Conservation (phyloP, 2,888 invertebrate species). For the Omphaloscelis lunosa region DNA sequence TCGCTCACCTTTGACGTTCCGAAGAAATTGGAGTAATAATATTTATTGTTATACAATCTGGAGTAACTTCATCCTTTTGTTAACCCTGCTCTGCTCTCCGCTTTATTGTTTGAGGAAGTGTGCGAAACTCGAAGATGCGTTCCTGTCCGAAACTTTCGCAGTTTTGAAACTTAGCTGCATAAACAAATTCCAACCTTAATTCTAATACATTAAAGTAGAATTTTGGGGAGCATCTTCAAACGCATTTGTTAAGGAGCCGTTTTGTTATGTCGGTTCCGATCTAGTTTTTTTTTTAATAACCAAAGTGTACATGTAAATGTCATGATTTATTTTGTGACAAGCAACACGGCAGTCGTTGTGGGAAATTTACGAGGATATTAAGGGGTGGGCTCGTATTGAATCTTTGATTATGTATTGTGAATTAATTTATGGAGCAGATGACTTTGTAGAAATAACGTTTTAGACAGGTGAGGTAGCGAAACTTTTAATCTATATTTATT, state of each 20-base stretch:
- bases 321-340: constrained; percentile 89
- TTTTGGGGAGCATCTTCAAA: constrained; percentile 50
- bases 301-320: constrained; percentile 78
- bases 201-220: constrained; percentile 30
- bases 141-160: constrained; percentile 44
- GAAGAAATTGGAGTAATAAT: constrained; percentile 83
- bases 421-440: constrained; percentile 74
- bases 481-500: constrained; percentile 61
- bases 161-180: constrained; percentile 5
- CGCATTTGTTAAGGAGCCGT: constrained; percentile 64
- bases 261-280: constrained; percentile 75
- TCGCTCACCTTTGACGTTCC: constrained; percentile 73
- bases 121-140: constrained; percentile 79
- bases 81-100: constrained; percentile 64
- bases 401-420: constrained; percentile 79
- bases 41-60: constrained; percentile 86
- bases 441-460: constrained; percentile 63
- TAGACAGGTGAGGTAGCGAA: constrained; percentile 59
- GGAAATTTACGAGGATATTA: constrained; percentile 87
- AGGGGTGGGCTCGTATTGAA: constrained; percentile 81
- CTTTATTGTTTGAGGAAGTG: constrained; percentile 84
- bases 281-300: constrained; percentile 79
- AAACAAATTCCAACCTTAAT: constrained; percentile 54
- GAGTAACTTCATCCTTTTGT: constrained; percentile 80
- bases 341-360: constrained; percentile 84